These are phyloP conservation scores for Tokudaia tokunoshimensis DNA, from an alignment of 2,797 vertebrate species.

Conservation along the genomic window DNA sequence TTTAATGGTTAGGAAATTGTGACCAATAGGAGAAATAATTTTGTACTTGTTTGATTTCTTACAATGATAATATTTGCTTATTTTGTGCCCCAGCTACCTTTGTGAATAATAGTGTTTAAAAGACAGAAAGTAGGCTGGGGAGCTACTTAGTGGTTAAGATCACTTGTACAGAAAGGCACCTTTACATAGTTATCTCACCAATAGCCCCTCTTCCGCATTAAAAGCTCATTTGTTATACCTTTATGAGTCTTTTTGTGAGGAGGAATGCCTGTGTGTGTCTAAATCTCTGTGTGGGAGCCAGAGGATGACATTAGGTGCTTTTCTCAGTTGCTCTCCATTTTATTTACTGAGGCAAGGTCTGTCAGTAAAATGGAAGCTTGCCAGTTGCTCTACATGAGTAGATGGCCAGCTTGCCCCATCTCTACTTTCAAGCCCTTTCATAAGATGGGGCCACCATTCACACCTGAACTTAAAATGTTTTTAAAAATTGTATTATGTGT, in stretches of 20 bases:
- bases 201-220: too few species aligned
- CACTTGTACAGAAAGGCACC: not conserved
- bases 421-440: not conserved
- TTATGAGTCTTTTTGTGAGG: not conserved
- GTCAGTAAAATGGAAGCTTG: not conserved
- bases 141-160: not conserved
- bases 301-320: not conserved
- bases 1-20: not conserved
- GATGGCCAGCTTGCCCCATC: not conserved
- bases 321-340: not conserved
- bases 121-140: not conserved
- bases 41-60: constrained; percentile 11
- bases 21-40: constrained; percentile 42
- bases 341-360: not conserved
- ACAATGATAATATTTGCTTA: not conserved
- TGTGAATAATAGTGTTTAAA: constrained; percentile 52
- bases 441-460: not conserved
- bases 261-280: not conserved
- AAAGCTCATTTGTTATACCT: not conserved
- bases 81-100: constrained; percentile 27
- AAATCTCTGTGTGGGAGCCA: not conserved
- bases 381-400: not conserved
- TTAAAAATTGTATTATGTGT: not conserved
- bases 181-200: not conserved
- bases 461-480: not conserved